Base-by-base conservation (phyloP, 2,113 vertebrate genomes). In the Corvus moneduloides region DNA sequence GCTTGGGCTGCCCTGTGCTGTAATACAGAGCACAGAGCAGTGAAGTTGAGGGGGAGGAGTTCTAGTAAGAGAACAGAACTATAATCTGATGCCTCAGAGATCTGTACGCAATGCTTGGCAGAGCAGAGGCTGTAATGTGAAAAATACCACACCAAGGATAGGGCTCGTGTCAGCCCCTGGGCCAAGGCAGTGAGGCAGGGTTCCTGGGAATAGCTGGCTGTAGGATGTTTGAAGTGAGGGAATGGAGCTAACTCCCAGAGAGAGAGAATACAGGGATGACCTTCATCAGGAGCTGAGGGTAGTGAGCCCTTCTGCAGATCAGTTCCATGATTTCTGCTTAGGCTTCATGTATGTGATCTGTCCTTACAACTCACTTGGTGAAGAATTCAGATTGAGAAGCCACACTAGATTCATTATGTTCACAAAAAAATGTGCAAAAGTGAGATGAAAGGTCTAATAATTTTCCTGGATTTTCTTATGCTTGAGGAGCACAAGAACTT, bases 61-160 rank as follows among this genome's bases (percentile, higher is more conserved):
- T 69, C 33, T 46, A 23, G 56, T 41, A 37, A 41, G 61, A 68
- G 79, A 67, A 12, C 22, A 55, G 64, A 85, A 71, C 61, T 91
- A 19, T 33, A 81, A 75, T 19, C 37, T 0, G 2, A 10, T 68
- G 75, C 79, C 72, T 89, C 17, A 1, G 76, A 76, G 51, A 82
- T 76, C 35, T 1, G 2, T 43, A 32, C 0, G 0, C 67, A 55
- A n/a, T 0, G 3, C 59, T 84, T 0, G 0, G 37, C 81, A 63
- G 43, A 76, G 32, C 55, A 28, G 2, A 11, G 32, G 28, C 77
- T 55, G 20, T 37, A 9, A 26, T 6, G 20, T 48, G 59, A 19
- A 41, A 95, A 94, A 27, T 3, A 28, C 30, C 16, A 7, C 39
- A 41, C 43, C 18, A 43, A 35, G 59, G 5, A 17, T 13, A 62